phyloP scores from a whole-genome alignment of 2,888 invertebrate genomes.

The Hemaris fuciformis region DNA sequence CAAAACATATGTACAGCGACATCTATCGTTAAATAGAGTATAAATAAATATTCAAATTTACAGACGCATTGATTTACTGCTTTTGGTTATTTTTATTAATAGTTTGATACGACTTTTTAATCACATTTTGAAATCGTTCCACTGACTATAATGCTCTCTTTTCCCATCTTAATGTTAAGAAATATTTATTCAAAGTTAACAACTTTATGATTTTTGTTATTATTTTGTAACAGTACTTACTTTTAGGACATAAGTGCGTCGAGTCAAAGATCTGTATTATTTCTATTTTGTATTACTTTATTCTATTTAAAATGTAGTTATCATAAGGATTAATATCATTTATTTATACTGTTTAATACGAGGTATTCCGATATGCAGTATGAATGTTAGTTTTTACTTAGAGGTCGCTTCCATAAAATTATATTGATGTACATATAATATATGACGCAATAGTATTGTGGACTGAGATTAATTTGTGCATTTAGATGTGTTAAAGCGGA shows the following conservation, averaged over 20 bases:
- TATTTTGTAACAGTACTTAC: slow-evolving; percentile 71
- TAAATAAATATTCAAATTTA: too few relatives aligned
- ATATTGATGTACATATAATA: slow-evolving; percentile 49
- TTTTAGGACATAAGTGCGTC: slow-evolving; percentile 71
- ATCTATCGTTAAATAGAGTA: neutral
- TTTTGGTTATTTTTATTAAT: neutral
- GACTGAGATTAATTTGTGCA: slow-evolving; percentile 77
- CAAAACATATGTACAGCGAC: neutral
- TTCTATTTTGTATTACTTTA: slow-evolving; percentile 79
- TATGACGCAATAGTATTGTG: slow-evolving; percentile 69
- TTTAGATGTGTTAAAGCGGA: slow-evolving; percentile 56
- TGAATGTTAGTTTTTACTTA: slow-evolving; percentile 63
- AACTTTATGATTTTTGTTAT: slow-evolving; percentile 65
- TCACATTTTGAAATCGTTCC: slow-evolving; percentile 33
- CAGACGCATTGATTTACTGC: neutral
- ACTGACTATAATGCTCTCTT: slow-evolving; percentile 68
- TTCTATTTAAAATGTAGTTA: slow-evolving; percentile 66
- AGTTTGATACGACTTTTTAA: slow-evolving; percentile 20
- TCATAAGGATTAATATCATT: slow-evolving; percentile 50
- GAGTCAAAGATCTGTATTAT: slow-evolving; percentile 82
- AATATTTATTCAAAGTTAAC: slow-evolving; percentile 76
- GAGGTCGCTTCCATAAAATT: slow-evolving; percentile 63
- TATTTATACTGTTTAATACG: slow-evolving; percentile 78
- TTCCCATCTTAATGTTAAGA: slow-evolving; percentile 57
- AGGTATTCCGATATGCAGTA: slow-evolving; percentile 76